Evolutionary conservation across 2,797 vertebrate species (phyloP), one percentile per base, ranked within the genome.

Genomic region (Neosilurus mollespiculum): DNA sequence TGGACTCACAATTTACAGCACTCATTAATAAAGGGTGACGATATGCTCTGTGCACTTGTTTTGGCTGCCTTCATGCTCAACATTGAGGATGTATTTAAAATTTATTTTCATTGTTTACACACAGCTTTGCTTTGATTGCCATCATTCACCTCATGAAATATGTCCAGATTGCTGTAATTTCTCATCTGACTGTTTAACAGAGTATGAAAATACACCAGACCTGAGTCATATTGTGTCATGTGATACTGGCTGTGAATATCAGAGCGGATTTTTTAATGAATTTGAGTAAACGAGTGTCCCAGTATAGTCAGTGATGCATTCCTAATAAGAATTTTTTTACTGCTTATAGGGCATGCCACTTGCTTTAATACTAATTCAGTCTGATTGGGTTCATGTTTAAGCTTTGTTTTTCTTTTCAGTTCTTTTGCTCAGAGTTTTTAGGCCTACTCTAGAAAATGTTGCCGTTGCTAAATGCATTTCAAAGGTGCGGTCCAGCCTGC

Each of bases 401-500:
- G 22, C n/a, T 71, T 43, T 70, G 37, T 70, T 70, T 43, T 20
- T 43, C 9, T 34, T 37, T 34, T 11, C 14, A 64, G 3, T 69
- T 20, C 34, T 67, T 67, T 20, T 67, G 65, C 34, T 43, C 66
- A 9, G 64, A 66, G 43, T 2, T 70, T 71, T 73, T 73, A 54
- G 9, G 54, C 16, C 56, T 18, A 15, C 73, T 76, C 53, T 59
- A 59, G 4, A 76, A 20, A 34, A 22, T 14, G 59, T 20, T 59
- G 54, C 59, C 73, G 49, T 61, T 9, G 49, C 14, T 49, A 78
- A 78, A 24, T 51, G 59, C 37, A 78, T 62, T 78, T 78, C 37
- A 78, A 62, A 64, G 76, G 59, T 62, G 37, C 76, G 24, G 58
- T 78, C 34, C 76, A 49, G 20, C 14, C 79, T 82, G 78, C 85